Evolutionary conservation across 1,140 invertebrate species (phyloP).

Genomic region (Zaprionus nigranus): DNA sequence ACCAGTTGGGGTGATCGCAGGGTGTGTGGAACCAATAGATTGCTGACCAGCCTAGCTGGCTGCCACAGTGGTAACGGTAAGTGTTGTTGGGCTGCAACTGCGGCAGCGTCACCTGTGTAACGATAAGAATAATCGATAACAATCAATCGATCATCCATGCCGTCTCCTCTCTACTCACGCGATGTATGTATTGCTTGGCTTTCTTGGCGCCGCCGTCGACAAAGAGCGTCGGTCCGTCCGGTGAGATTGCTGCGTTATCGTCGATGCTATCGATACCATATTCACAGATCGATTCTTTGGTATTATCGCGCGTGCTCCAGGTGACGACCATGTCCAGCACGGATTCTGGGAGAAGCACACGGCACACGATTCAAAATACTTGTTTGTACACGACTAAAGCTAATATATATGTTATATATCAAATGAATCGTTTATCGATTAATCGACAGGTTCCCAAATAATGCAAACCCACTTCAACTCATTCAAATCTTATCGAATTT

Average conservation of each 20-base stretch:
- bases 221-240: constrained; percentile 86
- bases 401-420: constrained; percentile 2
- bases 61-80: constrained; percentile 95
- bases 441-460: neutral
- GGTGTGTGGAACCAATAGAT: constrained; percentile 91
- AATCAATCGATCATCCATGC: neutral
- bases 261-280: constrained; percentile 89
- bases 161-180: constrained; percentile 85
- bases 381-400: constrained; percentile 26
- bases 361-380: constrained; percentile 27
- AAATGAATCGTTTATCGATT: neutral
- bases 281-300: constrained; percentile 90
- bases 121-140: neutral
- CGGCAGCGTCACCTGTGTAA: constrained; percentile 86
- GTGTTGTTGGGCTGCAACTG: constrained; percentile 87
- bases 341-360: constrained; percentile 85
- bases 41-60: constrained; percentile 91
- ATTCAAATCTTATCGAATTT: neutral
- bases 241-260: constrained; percentile 85
- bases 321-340: constrained; percentile 92
- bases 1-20: constrained; percentile 88
- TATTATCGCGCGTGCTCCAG: constrained; percentile 93
- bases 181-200: constrained; percentile 92
- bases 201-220: constrained; percentile 90
- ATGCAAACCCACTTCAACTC: neutral